A percentile compares a stretch with the other conserved stretches of the same genome.
Evolutionary conservation across 2,888 invertebrate genomes (phyloP).

Genomic region (Tribolium freemani): DNA sequence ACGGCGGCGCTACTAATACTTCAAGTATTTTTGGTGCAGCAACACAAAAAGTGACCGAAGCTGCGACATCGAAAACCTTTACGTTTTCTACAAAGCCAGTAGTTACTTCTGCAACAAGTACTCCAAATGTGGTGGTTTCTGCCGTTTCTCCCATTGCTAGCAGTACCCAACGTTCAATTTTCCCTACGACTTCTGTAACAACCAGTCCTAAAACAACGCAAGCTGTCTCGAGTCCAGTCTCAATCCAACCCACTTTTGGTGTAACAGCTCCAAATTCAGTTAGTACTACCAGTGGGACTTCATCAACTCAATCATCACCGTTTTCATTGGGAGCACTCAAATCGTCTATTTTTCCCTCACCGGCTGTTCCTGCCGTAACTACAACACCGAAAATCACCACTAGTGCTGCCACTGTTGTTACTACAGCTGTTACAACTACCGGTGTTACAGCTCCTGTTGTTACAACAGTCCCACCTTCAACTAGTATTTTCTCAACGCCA

Average conservation of each 20-base stretch:
- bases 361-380: neutral
- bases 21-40: conserved; percentile 19
- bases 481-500: neutral
- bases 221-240: no score
- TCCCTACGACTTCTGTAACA: neutral
- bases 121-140: neutral
- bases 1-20: conserved; percentile 1
- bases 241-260: neutral
- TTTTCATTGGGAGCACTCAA: neutral
- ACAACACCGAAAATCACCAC: neutral
- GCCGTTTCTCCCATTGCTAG: neutral
- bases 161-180: neutral
- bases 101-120: neutral
- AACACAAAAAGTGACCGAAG: neutral
- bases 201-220: neutral
- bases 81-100: neutral
- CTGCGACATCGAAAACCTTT: neutral
- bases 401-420: neutral
- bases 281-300: neutral
- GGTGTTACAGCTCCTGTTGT: conserved; percentile 7
- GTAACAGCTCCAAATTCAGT: neutral
- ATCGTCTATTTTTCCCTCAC: neutral
- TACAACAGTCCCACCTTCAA: conserved; percentile 11
- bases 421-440: conserved; percentile 28
- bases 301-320: neutral